Base-by-base conservation (phyloP, 1,140 invertebrate species). In the Sweltsa coloradensis region DNA sequence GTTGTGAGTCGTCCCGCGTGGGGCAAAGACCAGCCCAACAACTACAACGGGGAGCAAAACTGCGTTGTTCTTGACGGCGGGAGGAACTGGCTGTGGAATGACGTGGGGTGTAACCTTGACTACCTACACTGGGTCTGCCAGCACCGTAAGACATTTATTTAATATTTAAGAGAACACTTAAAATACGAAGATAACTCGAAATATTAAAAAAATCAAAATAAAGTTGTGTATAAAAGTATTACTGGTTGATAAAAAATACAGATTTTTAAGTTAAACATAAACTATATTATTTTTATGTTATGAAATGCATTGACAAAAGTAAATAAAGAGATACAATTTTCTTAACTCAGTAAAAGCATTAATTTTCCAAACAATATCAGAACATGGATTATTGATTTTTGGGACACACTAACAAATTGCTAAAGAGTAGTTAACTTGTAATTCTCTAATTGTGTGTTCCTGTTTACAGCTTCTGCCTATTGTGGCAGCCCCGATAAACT, bases 11-110 rank as follows among this genome's bases (percentile, higher is more conserved):
- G 78, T 52, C 87, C 87, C 5, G 72, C 82, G 1, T 94, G 90
- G 90, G 89, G 88, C 26, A 86, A 88, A 59, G 89, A 92, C 56
- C 90, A 95, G 58, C 90, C 90, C 0, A 94, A 94, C 60, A 95
- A 94, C 58, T 94, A 94, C 66, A 94, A 93, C 57, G 87, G 89
- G 0, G 87, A 94, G 58, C 90, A 95, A 63, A 93, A 94, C 63
- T 94, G 89, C 63, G 88, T 86, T 3, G 87, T 93, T 5, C 66
- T 94, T 45, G 90, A 95, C 57, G 89, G 89, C 3, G 88, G 85
- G 0, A 72, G 86, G 43, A 78, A 79, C 34, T 94, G 90, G 90
- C 67, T 84, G 0, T 95, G 89, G 89, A 95, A 95, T 63, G 90
- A 95, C 67, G 89, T 95, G 21, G 89, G 88, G 18, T 95, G 90